phyloP scores from a whole-genome alignment of 2,888 invertebrate genomes.

The Clistopyga incitator region DNA sequence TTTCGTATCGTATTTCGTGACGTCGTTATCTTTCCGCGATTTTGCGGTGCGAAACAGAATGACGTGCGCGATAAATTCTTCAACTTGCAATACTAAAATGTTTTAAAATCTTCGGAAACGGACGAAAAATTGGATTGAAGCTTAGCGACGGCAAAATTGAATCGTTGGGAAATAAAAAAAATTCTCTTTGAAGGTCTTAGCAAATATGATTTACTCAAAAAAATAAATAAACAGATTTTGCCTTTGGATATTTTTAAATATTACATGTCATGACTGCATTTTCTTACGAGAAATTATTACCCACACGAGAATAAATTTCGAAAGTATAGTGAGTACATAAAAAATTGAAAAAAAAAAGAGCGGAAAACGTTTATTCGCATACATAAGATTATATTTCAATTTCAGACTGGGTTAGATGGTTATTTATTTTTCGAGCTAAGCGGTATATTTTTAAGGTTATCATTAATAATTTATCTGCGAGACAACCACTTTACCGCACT shows the following conservation, averaged over 20 bases:
- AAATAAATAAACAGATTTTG: neutral
- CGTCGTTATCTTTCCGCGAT: slow-evolving; percentile 10
- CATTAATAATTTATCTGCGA: no score
- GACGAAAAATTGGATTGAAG: neutral
- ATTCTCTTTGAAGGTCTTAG: neutral
- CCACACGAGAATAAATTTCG: no score
- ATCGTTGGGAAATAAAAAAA: no score
- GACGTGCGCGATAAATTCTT: neutral
- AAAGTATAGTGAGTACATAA: no score
- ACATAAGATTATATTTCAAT: no score
- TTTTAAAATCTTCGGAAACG: neutral
- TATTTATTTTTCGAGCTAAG: no score
- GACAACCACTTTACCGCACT: no score
- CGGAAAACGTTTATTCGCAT: no score
- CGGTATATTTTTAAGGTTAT: no score
- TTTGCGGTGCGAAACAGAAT: neutral
- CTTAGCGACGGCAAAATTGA: slow-evolving; percentile 20
- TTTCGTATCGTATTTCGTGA: slow-evolving; percentile 1
- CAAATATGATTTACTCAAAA: neutral
- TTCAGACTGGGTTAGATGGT: no score
- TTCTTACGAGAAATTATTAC: neutral
- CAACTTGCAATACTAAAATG: neutral
- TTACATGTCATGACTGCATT: neutral
- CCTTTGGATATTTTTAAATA: neutral
- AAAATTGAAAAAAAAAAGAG: no score